Evolutionary conservation across 2,797 vertebrate species (phyloP), one percentile per base, ranked within the genome.

Genomic region (Podarcis lilfordi): DNA sequence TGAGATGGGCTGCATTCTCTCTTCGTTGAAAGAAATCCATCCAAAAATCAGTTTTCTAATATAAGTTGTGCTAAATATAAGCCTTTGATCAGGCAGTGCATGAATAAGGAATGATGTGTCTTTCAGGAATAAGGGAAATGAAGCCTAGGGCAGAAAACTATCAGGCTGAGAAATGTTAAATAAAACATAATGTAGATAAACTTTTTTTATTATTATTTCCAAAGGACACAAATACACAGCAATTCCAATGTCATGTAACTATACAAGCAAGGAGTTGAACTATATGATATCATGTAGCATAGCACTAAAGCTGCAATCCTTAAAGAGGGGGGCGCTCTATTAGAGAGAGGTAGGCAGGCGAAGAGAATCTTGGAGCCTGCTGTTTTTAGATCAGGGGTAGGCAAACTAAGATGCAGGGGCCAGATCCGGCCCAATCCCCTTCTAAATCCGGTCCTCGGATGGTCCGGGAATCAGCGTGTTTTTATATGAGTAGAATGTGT

Each of bases 41-140:
- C 90, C 59, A 92, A 94, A 55, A 92, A 91, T 91, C 43, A 87
- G 5, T 87, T 89, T 91, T 89, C 69, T 75, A 40, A 82, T 92
- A n/a, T 92, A 61, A 91, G 40, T 88, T 94, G 50, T 93, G 69
- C 82, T 94, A 92, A 89, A 92, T 92, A 89, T 80, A 87, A 95
- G 85, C 75, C 92, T 97, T 97, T 96, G 94, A 97, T 96, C 94
- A 95, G 85, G 75, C 27, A 90, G 72, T 91, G 88, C 83, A 94
- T 94, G 90, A 96, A 95, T 96, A 96, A 95, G 50, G 78, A 95
- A 96, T 95, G 82, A 80, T 94, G 61, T 21, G 35, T 92, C 95
- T 96, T 95, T 91, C 90, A 94, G 85, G 93, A 94, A 93, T 95
- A 95, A 95, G 89, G 93, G 79, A 96, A 94, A 94, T 93, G 77